Conservation (phyloP, 2,113 vertebrate genomes). For the Hiodon alosoides region DNA sequence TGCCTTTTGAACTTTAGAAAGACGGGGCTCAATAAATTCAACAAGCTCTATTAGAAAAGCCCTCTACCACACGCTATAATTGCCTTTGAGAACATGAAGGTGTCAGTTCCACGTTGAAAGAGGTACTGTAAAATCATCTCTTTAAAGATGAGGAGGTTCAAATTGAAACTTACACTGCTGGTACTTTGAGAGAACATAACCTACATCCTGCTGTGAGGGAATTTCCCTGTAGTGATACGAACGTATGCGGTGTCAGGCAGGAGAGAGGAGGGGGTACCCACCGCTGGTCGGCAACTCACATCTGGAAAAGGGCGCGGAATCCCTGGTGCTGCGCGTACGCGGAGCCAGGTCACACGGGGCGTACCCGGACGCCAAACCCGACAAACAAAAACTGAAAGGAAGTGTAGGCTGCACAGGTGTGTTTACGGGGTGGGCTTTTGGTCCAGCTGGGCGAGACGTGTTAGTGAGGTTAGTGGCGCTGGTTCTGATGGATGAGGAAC, state of each 20-base stretch:
- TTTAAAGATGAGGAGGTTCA: neutral
- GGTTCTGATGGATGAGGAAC: neutral
- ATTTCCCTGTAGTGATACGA: neutral
- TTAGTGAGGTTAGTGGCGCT: conserved; percentile 20
- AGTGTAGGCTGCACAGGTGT: too few species aligned
- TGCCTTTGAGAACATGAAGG: conserved; percentile 35
- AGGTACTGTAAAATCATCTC: neutral
- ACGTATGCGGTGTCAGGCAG: neutral
- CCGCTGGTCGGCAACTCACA: conserved; percentile 5
- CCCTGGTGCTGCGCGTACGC: neutral
- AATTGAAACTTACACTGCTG: neutral
- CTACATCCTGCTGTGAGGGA: neutral
- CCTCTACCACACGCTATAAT: neutral
- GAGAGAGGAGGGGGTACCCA: neutral
- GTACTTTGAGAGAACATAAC: neutral
- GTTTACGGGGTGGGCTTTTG: neutral
- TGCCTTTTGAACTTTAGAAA: neutral
- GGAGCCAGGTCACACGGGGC: conserved; percentile 19
- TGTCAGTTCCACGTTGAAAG: conserved; percentile 27
- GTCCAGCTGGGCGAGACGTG: neutral
- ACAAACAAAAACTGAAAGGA: neutral
- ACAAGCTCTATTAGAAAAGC: neutral
- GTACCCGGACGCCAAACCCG: too few species aligned
- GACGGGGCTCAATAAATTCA: neutral
- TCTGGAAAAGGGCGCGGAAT: neutral